Conservation (phyloP, 2,113 vertebrate genomes). For the Tonatia bakeri region DNA sequence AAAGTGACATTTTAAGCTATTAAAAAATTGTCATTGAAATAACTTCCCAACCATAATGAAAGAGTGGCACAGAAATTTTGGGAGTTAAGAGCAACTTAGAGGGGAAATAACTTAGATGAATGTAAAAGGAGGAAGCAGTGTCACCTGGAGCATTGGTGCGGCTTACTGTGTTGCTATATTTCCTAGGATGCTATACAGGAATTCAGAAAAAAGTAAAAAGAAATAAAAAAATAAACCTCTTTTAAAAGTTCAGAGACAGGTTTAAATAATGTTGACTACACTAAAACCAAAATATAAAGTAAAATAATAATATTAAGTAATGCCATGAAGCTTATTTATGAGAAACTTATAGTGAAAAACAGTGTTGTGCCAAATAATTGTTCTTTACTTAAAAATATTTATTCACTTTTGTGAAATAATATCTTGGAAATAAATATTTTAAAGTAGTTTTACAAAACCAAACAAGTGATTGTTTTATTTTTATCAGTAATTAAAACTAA, state of each 20-base stretch:
- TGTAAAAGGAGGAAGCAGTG: not conserved
- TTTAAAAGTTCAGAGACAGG: not conserved
- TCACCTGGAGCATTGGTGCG: not conserved
- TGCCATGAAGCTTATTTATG: not conserved
- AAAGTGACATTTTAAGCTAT: not conserved
- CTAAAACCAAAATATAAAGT: not conserved
- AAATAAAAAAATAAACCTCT: not conserved
- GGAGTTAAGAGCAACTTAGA: not conserved
- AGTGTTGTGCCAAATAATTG: not conserved
- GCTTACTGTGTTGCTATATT: not conserved
- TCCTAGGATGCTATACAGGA: not conserved
- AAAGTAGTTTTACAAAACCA: not conserved
- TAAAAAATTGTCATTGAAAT: not conserved
- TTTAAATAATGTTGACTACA: slow-evolving; percentile 4
- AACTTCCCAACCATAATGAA: not conserved
- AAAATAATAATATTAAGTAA: slow-evolving; percentile 12
- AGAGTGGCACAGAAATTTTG: not conserved
- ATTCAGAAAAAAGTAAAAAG: not conserved
- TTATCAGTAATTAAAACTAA: slow-evolving; percentile 15
- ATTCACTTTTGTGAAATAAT: slow-evolving; percentile 4
- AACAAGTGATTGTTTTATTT: slow-evolving; percentile 31
- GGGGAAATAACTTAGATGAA: not conserved
- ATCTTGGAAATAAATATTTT: slow-evolving; percentile 41
- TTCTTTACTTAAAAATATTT: slow-evolving; percentile 28
- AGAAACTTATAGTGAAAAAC: not conserved